These are phyloP conservation scores for Rotaria macrura DNA, from an alignment of 2,888 invertebrate genomes.

Conservation along the genomic window DNA sequence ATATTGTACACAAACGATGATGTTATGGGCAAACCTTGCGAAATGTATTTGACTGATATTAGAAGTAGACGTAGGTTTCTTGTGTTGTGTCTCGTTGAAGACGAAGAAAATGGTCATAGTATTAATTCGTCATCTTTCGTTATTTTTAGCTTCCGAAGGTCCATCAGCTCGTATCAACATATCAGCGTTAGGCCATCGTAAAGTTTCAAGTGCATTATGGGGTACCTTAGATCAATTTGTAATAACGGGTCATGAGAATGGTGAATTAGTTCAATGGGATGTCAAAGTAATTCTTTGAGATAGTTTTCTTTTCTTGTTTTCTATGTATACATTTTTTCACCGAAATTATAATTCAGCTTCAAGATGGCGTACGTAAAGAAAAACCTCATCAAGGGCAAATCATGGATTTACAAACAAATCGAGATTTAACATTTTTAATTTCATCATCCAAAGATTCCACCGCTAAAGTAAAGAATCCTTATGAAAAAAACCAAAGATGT, in stretches of 20 bases:
- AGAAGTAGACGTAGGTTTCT: slow-evolving; percentile 36
- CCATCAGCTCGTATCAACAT: slow-evolving; percentile 22
- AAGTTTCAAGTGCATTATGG: slow-evolving; percentile 58
- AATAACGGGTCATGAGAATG: slow-evolving; percentile 70
- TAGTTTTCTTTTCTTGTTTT: slow-evolving; percentile 52
- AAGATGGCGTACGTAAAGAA: slow-evolving; percentile 54
- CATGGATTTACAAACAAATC: slow-evolving; percentile 88
- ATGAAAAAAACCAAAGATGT: background rate
- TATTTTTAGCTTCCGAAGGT: background rate
- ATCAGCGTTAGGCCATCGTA: background rate
- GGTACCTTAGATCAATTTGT: slow-evolving; percentile 65
- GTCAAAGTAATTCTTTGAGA: slow-evolving; percentile 53
- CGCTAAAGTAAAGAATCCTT: slow-evolving; percentile 58
- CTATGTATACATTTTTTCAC: too few species aligned
- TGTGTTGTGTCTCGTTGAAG: too few species aligned
- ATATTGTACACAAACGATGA: background rate
- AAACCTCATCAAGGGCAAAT: slow-evolving; percentile 73
- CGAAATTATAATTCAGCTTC: background rate
- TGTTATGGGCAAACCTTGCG: slow-evolving; percentile 57
- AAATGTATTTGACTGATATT: slow-evolving; percentile 65
- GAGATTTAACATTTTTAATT: slow-evolving; percentile 85
- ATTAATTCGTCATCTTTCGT: background rate
- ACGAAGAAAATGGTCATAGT: too few species aligned
- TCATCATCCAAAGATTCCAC: slow-evolving; percentile 92
- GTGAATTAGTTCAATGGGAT: slow-evolving; percentile 84